A percentile compares a stretch with the other conserved stretches of the same genome.
Conservation (phyloP, 2,888 invertebrate genomes). For the Caenorhabditis sp. region DNA sequence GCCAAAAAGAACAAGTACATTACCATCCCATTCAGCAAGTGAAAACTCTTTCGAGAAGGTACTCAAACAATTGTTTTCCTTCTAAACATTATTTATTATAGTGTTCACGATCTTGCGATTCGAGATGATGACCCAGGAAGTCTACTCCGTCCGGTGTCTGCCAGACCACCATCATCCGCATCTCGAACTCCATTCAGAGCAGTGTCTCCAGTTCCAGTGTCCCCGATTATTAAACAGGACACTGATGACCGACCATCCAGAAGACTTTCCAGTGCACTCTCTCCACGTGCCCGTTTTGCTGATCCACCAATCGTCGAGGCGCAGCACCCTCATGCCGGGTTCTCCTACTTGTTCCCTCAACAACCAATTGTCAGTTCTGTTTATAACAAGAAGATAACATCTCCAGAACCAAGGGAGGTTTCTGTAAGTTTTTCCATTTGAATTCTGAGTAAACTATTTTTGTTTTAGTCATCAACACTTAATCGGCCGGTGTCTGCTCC, state of each 20-base stretch:
- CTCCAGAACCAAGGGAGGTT: slow-evolving; percentile 70
- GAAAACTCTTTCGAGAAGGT: slow-evolving; percentile 67
- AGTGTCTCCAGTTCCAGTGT: slow-evolving; percentile 63
- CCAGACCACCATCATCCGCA: slow-evolving; percentile 59
- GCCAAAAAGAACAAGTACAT: slow-evolving; percentile 63
- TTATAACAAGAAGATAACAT: slow-evolving; percentile 67
- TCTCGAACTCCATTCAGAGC: slow-evolving; percentile 50
- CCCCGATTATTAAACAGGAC: slow-evolving; percentile 63
- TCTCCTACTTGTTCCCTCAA: slow-evolving; percentile 78
- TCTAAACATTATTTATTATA: slow-evolving; percentile 9
- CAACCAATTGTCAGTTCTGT: slow-evolving; percentile 75
- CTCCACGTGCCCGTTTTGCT: slow-evolving; percentile 73
- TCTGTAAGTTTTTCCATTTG: slow-evolving; percentile 5
- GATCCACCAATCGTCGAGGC: slow-evolving; percentile 74
- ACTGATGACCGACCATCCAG: slow-evolving; percentile 52
- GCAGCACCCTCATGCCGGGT: slow-evolving; percentile 76
- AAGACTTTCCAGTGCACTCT: slow-evolving; percentile 56
- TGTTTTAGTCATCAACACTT: slow-evolving; percentile 38
- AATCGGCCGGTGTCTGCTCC: slow-evolving; percentile 66
- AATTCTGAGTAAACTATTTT: not conserved
- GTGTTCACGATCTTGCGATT: slow-evolving; percentile 68
- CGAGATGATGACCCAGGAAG: slow-evolving; percentile 64
- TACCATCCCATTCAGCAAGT: slow-evolving; percentile 71
- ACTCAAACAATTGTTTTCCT: too few species aligned
- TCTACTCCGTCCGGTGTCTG: slow-evolving; percentile 65